Percentiles rank a stretch among this genome's conserved stretches.
Evolutionary conservation across 2,113 vertebrate species (phyloP).

Genomic region (Macquaria australasica): DNA sequence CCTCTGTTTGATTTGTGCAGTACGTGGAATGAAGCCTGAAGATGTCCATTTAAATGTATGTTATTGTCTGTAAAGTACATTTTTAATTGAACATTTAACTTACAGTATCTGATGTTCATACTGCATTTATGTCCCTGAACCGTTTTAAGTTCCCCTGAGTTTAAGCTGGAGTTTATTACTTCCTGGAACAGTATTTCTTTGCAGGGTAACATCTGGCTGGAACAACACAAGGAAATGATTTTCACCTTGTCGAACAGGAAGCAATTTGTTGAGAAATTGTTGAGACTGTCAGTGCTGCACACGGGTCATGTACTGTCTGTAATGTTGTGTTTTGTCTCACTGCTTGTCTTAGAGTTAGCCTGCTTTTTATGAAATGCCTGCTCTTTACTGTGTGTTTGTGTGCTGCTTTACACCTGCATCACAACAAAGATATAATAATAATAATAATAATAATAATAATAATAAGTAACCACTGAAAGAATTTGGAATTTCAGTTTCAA

Average conservation of each 20-base stretch:
- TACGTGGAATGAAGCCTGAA: neutral
- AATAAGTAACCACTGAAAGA: no score
- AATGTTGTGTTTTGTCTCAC: neutral
- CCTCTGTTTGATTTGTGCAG: neutral
- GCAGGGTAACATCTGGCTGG: conserved; percentile 7
- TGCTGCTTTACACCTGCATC: no score
- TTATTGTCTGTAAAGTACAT: neutral
- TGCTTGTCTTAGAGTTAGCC: no score
- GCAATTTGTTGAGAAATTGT: neutral
- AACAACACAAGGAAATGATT: conserved; percentile 20
- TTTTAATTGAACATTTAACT: neutral
- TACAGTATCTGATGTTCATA: neutral
- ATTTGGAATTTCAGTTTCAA: no score
- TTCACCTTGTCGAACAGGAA: conserved; percentile 35
- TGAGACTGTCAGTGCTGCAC: neutral
- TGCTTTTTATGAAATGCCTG: no score
- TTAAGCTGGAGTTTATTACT: neutral
- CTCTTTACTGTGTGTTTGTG: no score
- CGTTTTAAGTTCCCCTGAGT: conserved; percentile 1
- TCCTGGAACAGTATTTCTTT: conserved; percentile 15
- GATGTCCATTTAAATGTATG: neutral
- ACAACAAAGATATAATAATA: no score
- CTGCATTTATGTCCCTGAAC: neutral
- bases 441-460: no score
- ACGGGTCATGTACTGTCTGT: neutral